Base-by-base conservation (phyloP, 2,113 vertebrate species). In the Thamnophis sirtalis region DNA sequence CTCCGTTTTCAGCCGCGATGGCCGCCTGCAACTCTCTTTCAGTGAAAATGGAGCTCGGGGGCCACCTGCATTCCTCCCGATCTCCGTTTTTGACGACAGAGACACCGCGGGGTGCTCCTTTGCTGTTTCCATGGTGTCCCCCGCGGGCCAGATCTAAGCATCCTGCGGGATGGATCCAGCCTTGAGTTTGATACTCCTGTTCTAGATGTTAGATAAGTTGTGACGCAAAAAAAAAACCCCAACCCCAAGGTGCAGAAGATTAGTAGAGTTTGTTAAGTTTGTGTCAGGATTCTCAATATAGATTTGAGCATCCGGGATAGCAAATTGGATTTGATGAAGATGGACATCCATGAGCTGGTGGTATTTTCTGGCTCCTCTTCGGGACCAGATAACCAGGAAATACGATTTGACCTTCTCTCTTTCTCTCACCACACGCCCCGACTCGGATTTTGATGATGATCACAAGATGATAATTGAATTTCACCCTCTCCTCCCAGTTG, bases 401-500 rank as follows among this genome's bases (percentile, higher is more conserved):
- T 26, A 15, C 0, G 4, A 38, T 28, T 84, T 55, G 5, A 13
- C 1, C 24, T n/a, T 1, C 0, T 0, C 58, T 43, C 53, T 80
- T 9, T 53, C 33, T 10, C 19, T 13, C 5, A 56, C 55, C 38
- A 9, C 28, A 60, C 0, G 4, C 26, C 84, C 9, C 24, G 56
- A 8, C 43, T 50, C 9, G 3, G 22, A 53, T 84, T 86, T 53
- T 89, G 49, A 50, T n/a, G 0, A 43, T 8, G 84, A 88, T 95
- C 94, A 94, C 91, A 87, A 95, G 94, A 94, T 22, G 49, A 26
- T 94, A 88, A 95, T 93, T 53, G 15, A 26, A 85, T 94, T 93
- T 93, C 68, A 55, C 43, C 89, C 53, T 90, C 90, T 63, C 1
- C 92, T 90, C 58, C 28, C 38, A 33, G 58, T 90, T 93, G 93